Evolutionary conservation across 2,888 invertebrate species (phyloP).

Genomic region (Celastrina argiolus): DNA sequence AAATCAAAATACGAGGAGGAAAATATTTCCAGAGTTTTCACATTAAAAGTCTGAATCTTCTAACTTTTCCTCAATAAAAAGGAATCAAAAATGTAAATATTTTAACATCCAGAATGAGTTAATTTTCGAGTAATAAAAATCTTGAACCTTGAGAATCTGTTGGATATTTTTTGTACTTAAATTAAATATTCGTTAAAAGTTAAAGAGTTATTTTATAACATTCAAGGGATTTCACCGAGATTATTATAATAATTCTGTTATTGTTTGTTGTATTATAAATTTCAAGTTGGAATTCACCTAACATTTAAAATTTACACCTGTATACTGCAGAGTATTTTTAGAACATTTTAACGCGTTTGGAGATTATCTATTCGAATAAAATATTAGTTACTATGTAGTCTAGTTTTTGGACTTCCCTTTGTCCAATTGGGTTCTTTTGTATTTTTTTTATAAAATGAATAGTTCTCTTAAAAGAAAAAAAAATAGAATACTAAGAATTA

Average conservation of each 20-base stretch:
- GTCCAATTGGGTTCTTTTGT: too few relatives aligned
- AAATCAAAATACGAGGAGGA: constrained; percentile 1
- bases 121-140: constrained; percentile 6
- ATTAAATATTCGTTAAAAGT: not conserved
- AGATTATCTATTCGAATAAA: too few relatives aligned
- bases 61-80: not conserved
- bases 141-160: not conserved
- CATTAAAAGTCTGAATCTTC: not conserved
- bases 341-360: too few relatives aligned
- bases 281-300: not conserved
- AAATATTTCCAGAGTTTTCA: not conserved
- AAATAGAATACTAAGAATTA: too few relatives aligned
- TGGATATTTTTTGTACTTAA: not conserved
- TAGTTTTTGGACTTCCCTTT: too few relatives aligned
- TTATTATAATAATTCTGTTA: not conserved
- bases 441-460: too few relatives aligned
- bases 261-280: not conserved
- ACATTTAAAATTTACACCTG: too few relatives aligned
- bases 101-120: not conserved
- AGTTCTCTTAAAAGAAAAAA: too few relatives aligned
- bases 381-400: too few relatives aligned
- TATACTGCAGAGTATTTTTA: too few relatives aligned
- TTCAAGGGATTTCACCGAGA: not conserved
- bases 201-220: not conserved
- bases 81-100: not conserved